Evolutionary conservation across 2,113 vertebrate species (phyloP), one percentile per base, ranked within the genome.

Genomic region (Rhagologus leucostigma): DNA sequence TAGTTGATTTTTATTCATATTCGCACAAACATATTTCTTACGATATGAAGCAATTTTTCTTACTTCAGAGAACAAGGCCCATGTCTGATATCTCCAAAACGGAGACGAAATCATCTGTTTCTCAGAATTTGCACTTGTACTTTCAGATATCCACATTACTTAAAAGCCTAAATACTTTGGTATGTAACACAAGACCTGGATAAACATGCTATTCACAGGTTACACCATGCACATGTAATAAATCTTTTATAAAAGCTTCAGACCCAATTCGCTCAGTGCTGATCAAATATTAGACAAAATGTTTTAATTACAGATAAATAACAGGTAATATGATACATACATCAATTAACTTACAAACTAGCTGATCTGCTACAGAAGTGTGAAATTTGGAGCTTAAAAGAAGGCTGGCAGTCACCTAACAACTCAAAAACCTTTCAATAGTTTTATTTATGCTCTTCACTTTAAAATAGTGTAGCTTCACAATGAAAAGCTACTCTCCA

Each of bases 161-260:
- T 68, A 21, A 69, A 85, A 85, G 10, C 2, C 29, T 52, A 41
- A 67, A 55, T 13, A 32, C 21, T 84, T 68, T 1, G 3, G 2
- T n/a, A 44, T 9, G 10, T 24, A 42, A 23, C 41, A 35, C 6
- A 62, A 57, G 17, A 78, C 9, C 32, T 42, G 16, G 19, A 53
- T 74, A 33, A 77, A 53, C 20, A 19, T 10, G 6, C 7, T 27
- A 10, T 11, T 49, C 62, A 46, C 59, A 70, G 7, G 3, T n/a
- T 62, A 35, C 13, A 47, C 27, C 7, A 5, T 5, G 10, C 5
- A 27, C 0, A 1, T 42, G 2, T 7, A 3, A 13, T 27, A 55
- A 26, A 78, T 33, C 26, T 76, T 32, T 22, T 22, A 22, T 11
- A 55, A 68, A 85, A 67, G 7, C 20, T 42, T 23, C 56, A 67